phyloP scores from a whole-genome alignment of 2,888 invertebrate genomes.

The Drosophila lutescens region DNA sequence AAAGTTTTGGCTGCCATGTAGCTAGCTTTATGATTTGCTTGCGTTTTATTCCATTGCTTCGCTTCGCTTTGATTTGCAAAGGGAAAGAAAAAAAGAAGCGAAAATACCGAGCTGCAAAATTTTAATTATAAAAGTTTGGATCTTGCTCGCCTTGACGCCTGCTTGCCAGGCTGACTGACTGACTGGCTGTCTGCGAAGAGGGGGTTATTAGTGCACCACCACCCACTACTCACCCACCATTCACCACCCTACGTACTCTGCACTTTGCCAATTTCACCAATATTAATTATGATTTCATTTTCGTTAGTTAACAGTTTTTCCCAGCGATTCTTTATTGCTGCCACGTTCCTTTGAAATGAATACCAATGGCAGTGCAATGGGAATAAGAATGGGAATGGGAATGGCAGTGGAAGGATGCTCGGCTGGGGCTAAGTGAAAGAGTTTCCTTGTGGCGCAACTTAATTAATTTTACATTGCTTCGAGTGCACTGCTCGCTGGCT shows the following conservation, averaged over 20 bases:
- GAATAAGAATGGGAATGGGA: neutral
- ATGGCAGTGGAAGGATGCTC: neutral
- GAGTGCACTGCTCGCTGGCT: constrained; percentile 51
- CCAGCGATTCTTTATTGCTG: constrained; percentile 25
- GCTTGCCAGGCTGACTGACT: constrained; percentile 25
- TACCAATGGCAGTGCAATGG: constrained; percentile 21
- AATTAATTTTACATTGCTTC: constrained; percentile 75
- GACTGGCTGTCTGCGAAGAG: constrained; percentile 21
- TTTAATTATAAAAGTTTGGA: constrained; percentile 78
- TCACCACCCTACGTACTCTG: constrained; percentile 10
- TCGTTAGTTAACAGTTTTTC: constrained; percentile 40
- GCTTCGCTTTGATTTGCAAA: no score
- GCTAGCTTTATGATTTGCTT: constrained; percentile 62
- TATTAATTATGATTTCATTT: constrained; percentile 75
- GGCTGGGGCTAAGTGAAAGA: constrained; percentile 30
- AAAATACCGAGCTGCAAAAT: constrained; percentile 63
- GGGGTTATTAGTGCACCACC: constrained; percentile 47
- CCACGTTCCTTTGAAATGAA: constrained; percentile 39
- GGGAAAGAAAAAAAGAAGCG: constrained; percentile 7
- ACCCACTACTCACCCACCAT: neutral
- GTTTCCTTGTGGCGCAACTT: constrained; percentile 68
- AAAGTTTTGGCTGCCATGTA: constrained; percentile 64
- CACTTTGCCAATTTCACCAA: constrained; percentile 69
- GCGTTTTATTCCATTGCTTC: constrained; percentile 32
- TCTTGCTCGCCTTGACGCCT: constrained; percentile 65